Percentiles rank a stretch among this genome's conserved stretches.
Evolutionary conservation across 2,797 vertebrate genomes (phyloP).

Genomic region (Arctocebus calabarensis): DNA sequence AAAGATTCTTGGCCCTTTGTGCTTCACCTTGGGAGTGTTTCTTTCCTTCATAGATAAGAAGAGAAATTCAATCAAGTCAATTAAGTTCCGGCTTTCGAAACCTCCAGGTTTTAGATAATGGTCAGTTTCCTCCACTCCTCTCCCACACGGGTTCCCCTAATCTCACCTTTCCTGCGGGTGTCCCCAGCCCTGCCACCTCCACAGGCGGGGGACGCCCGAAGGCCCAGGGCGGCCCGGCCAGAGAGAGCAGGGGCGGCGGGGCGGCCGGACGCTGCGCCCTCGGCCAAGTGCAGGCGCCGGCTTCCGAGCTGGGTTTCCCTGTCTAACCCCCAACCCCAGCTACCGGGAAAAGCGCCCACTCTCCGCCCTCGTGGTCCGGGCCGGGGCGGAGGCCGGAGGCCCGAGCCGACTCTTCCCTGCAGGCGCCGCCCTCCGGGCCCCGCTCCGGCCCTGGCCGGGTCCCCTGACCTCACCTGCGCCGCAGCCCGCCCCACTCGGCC

Average conservation of each 20-base stretch:
- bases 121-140: background rate
- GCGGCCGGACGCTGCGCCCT: background rate
- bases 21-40: slow-evolving; percentile 69
- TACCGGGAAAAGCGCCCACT: background rate
- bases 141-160: background rate
- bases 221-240: background rate
- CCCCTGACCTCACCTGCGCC: background rate
- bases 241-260: background rate
- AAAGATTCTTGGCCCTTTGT: slow-evolving; percentile 40
- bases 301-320: background rate
- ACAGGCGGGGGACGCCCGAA: background rate
- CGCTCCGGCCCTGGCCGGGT: background rate
- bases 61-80: slow-evolving; percentile 70
- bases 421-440: background rate
- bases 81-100: slow-evolving; percentile 53
- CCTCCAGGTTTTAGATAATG: slow-evolving; percentile 52
- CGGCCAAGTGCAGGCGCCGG: background rate
- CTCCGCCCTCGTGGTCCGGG: background rate
- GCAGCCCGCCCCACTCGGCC: background rate
- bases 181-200: background rate
- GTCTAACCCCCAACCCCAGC: background rate
- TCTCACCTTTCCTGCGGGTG: background rate
- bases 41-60: slow-evolving; percentile 57
- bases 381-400: background rate
- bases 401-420: background rate